These are phyloP conservation scores for Panzeria rudis DNA, from an alignment of 2,888 invertebrate genomes.

Conservation along the genomic window DNA sequence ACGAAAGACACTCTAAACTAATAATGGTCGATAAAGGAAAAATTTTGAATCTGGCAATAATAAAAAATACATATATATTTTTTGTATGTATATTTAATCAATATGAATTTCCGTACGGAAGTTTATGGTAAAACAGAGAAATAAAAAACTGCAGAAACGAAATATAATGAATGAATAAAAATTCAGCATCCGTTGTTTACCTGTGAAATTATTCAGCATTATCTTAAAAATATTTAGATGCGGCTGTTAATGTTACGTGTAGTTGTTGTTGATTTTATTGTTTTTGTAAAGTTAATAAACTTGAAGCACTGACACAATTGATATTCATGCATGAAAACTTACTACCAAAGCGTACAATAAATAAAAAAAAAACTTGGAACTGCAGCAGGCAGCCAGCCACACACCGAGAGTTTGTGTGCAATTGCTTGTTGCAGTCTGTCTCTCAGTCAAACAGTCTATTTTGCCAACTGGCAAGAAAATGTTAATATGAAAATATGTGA, in stretches of 20 bases:
- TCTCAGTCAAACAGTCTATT: constrained; percentile 39
- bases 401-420: constrained; percentile 22
- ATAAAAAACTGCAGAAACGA: constrained; percentile 40
- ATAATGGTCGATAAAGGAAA: constrained; percentile 35
- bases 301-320: constrained; percentile 69
- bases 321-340: constrained; percentile 67
- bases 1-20: constrained; percentile 35
- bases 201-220: constrained; percentile 33
- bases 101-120: constrained; percentile 70
- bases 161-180: constrained; percentile 44
- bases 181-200: constrained; percentile 63
- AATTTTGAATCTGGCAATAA: constrained; percentile 20
- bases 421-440: constrained; percentile 8
- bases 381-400: constrained; percentile 6
- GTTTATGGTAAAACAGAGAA: constrained; percentile 48
- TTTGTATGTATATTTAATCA: constrained; percentile 66
- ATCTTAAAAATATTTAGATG: constrained; percentile 39
- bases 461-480: constrained; percentile 53
- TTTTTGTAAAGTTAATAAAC: constrained; percentile 57
- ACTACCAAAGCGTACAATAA: constrained; percentile 14
- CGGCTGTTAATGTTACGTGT: constrained; percentile 27
- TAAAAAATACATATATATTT: not conserved
- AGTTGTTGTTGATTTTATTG: constrained; percentile 5
- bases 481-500: constrained; percentile 35
- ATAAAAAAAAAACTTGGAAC: constrained; percentile 15